These are phyloP conservation scores for Icerya purchasi DNA, from an alignment of 2,888 invertebrate genomes.

Conservation along the genomic window DNA sequence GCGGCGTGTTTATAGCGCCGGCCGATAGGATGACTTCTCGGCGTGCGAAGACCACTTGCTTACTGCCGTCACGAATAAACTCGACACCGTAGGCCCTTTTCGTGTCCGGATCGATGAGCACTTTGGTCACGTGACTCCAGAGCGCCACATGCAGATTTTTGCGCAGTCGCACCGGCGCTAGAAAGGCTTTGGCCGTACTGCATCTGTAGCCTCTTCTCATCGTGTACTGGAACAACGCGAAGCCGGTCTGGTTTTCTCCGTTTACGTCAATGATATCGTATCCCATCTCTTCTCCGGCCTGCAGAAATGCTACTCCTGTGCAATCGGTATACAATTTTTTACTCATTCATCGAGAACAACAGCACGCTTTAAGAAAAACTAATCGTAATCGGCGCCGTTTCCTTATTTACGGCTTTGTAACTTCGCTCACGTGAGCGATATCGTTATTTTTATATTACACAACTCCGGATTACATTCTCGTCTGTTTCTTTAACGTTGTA, in stretches of 20 bases:
- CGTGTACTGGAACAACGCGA: slow-evolving; percentile 69
- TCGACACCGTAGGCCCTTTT: slow-evolving; percentile 60
- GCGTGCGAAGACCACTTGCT: slow-evolving; percentile 41
- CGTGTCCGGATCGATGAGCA: slow-evolving; percentile 45
- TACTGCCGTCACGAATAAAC: slow-evolving; percentile 43
- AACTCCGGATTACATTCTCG: too few relatives aligned
- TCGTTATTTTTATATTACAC: too few relatives aligned
- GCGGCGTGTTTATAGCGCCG: slow-evolving; percentile 79
- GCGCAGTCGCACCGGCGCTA: slow-evolving; percentile 52
- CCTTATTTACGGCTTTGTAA: too few relatives aligned
- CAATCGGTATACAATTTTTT: too few relatives aligned
- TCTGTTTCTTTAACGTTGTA: too few relatives aligned
- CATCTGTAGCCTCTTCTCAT: slow-evolving; percentile 64
- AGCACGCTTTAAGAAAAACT: too few relatives aligned
- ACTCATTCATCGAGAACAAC: too few relatives aligned
- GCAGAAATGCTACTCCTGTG: slow-evolving; percentile 48
- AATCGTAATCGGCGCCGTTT: too few relatives aligned
- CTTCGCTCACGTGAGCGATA: too few relatives aligned
- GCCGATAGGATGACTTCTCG: slow-evolving; percentile 67
- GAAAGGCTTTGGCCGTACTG: slow-evolving; percentile 64
- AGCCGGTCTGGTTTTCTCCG: slow-evolving; percentile 67
- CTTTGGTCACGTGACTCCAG: slow-evolving; percentile 54
- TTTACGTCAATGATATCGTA: slow-evolving; percentile 71
- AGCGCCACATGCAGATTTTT: slow-evolving; percentile 62
- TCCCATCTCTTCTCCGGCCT: slow-evolving; percentile 81